phyloP scores from a whole-genome alignment of 2,797 vertebrate species.

The Propithecus deckenii region DNA sequence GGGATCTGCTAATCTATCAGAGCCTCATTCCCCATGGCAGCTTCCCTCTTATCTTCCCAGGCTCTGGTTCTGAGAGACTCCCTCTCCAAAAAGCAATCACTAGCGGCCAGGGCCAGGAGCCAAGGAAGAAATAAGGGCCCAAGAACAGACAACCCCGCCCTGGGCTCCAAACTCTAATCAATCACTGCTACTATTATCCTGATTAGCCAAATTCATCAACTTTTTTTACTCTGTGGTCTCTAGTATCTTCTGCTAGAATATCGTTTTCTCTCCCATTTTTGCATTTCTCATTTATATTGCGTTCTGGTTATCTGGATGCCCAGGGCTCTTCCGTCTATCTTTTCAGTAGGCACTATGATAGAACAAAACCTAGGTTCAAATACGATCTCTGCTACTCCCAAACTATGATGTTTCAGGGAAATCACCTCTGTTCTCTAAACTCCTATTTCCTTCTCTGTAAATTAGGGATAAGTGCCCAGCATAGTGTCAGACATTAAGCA shows the following conservation, averaged over 20 bases:
- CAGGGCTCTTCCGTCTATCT: background rate
- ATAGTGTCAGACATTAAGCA: background rate
- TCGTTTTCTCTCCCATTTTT: background rate
- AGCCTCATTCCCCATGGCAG: conserved; percentile 49
- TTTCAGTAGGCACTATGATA: background rate
- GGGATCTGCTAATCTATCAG: conserved; percentile 60
- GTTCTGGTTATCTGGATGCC: background rate
- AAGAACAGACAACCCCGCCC: background rate
- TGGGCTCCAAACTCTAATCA: background rate
- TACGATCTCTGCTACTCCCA: background rate
- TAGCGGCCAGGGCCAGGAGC: conserved; percentile 59
- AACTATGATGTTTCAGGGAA: background rate
- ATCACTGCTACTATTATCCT: background rate
- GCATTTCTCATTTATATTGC: background rate
- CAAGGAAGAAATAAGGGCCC: conserved; percentile 62
- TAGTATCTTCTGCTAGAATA: background rate
- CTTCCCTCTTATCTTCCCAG: conserved; percentile 65
- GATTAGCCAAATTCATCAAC: background rate
- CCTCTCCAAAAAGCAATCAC: conserved; percentile 67
- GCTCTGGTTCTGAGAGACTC: conserved; percentile 54
- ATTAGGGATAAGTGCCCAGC: background rate
- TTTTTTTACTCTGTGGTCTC: conserved; percentile 1
- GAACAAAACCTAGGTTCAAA: background rate
- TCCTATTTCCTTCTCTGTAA: background rate
- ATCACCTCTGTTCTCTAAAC: background rate